Conservation (phyloP, 1,140 invertebrate genomes). For the Thaumatotibia leucotreta region DNA sequence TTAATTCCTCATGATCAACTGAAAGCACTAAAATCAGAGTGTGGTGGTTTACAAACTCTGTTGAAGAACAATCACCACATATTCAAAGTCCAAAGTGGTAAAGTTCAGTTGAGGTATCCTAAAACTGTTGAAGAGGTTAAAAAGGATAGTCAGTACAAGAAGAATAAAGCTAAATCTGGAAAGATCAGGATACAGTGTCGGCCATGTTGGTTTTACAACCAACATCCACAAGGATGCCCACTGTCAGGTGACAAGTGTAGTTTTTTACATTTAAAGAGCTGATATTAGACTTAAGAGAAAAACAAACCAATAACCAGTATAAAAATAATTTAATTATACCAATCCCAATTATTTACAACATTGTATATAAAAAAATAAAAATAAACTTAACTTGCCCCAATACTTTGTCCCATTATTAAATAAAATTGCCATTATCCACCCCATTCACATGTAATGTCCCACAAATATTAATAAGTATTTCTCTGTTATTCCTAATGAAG, state of each 20-base stretch:
- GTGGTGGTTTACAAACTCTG: conserved; percentile 95
- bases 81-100: conserved; percentile 85
- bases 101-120: conserved; percentile 84
- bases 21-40: conserved; percentile 89
- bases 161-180: conserved; percentile 48
- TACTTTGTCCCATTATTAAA: neutral
- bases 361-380: neutral
- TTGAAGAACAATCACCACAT: conserved; percentile 92
- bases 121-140: conserved; percentile 61
- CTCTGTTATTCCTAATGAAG: neutral
- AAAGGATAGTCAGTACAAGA: conserved; percentile 39
- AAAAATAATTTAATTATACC: conserved; percentile 15
- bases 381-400: neutral
- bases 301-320: conserved; percentile 11
- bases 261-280: conserved; percentile 81
- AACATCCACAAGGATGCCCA: conserved; percentile 95
- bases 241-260: conserved; percentile 80
- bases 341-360: neutral
- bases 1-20: conserved; percentile 80
- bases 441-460: neutral
- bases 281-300: neutral
- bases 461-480: too few species aligned
- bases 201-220: conserved; percentile 89
- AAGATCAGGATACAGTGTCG: conserved; percentile 78
- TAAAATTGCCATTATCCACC: neutral